phyloP scores from a whole-genome alignment of 1,140 invertebrate genomes.

The Melipona quadrifasciata region DNA sequence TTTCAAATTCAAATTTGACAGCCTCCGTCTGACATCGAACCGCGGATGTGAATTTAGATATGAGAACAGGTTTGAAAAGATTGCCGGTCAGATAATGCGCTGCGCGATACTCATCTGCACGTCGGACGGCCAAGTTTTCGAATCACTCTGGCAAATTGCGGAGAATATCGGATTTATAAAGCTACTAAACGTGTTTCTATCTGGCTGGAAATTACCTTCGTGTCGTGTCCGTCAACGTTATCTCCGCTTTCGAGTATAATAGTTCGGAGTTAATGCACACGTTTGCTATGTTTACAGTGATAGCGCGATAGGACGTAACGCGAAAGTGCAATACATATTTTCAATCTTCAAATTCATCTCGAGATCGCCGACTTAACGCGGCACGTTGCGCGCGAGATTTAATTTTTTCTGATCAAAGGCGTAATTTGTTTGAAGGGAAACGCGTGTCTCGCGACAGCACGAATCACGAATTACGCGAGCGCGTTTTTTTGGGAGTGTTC shows the following conservation, averaged over 20 bases:
- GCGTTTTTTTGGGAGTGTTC: background rate
- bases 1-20: background rate
- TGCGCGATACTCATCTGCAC: background rate
- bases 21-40: background rate
- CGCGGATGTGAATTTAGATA: background rate
- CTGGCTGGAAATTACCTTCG: constrained; percentile 1
- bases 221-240: constrained; percentile 4
- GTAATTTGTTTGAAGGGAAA: no score
- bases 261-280: background rate
- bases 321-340: constrained; percentile 1
- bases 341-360: constrained; percentile 8
- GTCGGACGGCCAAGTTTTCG: background rate
- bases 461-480: no score
- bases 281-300: background rate
- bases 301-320: background rate
- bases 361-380: background rate
- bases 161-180: background rate
- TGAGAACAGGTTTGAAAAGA: background rate
- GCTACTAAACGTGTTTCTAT: background rate
- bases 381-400: no score
- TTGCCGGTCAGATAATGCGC: background rate
- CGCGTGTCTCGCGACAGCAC: no score
- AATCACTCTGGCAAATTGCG: background rate
- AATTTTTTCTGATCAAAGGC: no score
- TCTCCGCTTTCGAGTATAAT: constrained; percentile 12